These are phyloP conservation scores for Apostichopus parvimensis DNA, from an alignment of 35 echinoderm and acorn worm species.

Conservation along the genomic window DNA sequence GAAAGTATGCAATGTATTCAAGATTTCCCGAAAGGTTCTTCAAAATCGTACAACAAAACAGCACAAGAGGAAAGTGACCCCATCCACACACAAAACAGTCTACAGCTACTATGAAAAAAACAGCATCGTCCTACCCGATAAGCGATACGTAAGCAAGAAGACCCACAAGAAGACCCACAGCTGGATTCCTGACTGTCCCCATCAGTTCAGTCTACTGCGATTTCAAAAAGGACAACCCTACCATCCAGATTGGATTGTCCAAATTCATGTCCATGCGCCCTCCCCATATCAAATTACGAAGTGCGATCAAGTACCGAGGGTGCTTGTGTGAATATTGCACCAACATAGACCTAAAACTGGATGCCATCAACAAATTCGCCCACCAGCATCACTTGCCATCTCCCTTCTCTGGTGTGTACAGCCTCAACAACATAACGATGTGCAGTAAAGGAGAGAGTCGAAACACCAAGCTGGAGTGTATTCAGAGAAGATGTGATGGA, in stretches of 20 bases:
- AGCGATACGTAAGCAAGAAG: constrained; percentile 19
- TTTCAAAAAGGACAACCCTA: constrained; percentile 21
- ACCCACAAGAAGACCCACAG: constrained; percentile 8
- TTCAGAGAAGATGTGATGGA: constrained; percentile 45
- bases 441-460: constrained; percentile 12
- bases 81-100: not conserved
- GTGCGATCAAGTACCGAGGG: constrained; percentile 51
- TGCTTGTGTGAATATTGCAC: constrained; percentile 62
- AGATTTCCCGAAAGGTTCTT: not conserved
- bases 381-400: constrained; percentile 6
- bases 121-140: constrained; percentile 10
- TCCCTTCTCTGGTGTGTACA: constrained; percentile 10
- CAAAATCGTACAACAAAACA: not conserved
- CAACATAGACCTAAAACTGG: constrained; percentile 35
- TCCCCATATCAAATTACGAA: constrained; percentile 19
- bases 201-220: constrained; percentile 15
- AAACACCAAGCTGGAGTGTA: constrained; percentile 26
- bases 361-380: constrained; percentile 47
- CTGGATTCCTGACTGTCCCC: constrained; percentile 4
- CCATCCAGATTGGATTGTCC: constrained; percentile 8
- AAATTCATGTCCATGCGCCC: constrained; percentile 30
- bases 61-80: constrained; percentile 16
- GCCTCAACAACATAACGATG: constrained; percentile 27
- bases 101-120: not conserved
- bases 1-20: not conserved